Percentiles rank a stretch among this genome's conserved stretches.
phyloP scores from a whole-genome alignment of 2,113 vertebrate genomes.

The Urocitellus parryii region DNA sequence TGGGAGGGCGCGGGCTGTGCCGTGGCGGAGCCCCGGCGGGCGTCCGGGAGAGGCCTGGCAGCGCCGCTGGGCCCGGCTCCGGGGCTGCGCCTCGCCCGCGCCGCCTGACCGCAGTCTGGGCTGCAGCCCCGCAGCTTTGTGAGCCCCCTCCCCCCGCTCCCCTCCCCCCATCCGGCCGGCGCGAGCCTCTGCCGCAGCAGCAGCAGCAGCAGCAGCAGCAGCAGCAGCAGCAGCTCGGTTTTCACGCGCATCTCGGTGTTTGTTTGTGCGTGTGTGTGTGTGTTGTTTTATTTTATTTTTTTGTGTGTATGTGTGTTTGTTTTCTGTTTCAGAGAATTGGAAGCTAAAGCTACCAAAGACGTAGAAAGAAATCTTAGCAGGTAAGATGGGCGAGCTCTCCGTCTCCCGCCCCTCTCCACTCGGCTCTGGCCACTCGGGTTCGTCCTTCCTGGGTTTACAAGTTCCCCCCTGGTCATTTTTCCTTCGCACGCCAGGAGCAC shows the following conservation, averaged over 20 bases:
- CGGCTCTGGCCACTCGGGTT: not conserved
- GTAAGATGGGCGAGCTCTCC: conserved; percentile 84
- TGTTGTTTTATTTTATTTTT: not conserved
- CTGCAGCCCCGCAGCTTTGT: conserved; percentile 57
- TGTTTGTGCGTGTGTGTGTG: conserved; percentile 82
- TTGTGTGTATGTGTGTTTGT: conserved; percentile 80
- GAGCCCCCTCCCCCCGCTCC: not conserved
- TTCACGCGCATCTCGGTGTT: conserved; percentile 65
- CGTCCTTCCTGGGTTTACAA: conserved; percentile 39
- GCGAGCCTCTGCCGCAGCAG: conserved; percentile 65
- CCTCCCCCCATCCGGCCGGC: not conserved
- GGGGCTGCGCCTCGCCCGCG: not conserved
- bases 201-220: not conserved
- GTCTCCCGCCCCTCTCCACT: not conserved
- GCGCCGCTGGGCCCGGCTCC: not conserved
- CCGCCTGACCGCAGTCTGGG: not conserved
- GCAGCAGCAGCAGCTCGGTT: conserved; percentile 57
- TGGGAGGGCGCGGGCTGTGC: not conserved
- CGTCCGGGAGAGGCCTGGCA: not conserved
- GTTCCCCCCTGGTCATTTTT: conserved; percentile 62
- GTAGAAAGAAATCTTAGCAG: conserved; percentile 95
- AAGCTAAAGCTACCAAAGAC: conserved; percentile 99
- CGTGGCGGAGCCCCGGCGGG: not conserved
- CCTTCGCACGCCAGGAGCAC: not conserved
- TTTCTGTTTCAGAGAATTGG: conserved; percentile 94